Percentiles rank a stretch among this genome's conserved stretches.
Evolutionary conservation across 1,140 invertebrate species (phyloP).

Genomic region (Drosophila miranda): DNA sequence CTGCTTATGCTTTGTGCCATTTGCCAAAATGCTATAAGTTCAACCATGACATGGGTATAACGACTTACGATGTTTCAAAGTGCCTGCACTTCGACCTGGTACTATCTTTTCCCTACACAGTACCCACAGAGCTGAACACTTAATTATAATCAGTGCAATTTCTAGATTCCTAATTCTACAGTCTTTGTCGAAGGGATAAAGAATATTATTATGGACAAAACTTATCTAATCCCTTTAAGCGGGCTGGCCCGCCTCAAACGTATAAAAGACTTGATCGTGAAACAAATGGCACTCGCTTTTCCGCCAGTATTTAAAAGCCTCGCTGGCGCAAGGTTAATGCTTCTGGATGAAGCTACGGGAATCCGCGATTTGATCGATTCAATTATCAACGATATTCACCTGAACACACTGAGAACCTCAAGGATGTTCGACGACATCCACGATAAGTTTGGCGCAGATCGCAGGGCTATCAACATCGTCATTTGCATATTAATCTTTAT

Average conservation of each 20-base stretch:
- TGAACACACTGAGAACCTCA: constrained; percentile 31
- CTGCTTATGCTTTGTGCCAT: constrained; percentile 21
- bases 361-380: constrained; percentile 35
- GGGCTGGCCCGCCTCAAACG: constrained; percentile 10
- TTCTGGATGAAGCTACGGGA: too few relatives aligned
- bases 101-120: not conserved
- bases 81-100: constrained; percentile 59
- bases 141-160: too few relatives aligned
- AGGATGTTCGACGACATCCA: constrained; percentile 59
- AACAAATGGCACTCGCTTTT: not conserved
- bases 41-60: constrained; percentile 85
- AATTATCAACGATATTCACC: constrained; percentile 43
- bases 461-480: constrained; percentile 60
- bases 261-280: constrained; percentile 13
- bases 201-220: not conserved
- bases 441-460: constrained; percentile 39
- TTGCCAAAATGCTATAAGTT: constrained; percentile 45
- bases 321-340: too few relatives aligned
- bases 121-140: too few relatives aligned
- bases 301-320: too few relatives aligned
- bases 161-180: constrained; percentile 37
- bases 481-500: constrained; percentile 83
- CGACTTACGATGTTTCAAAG: constrained; percentile 83
- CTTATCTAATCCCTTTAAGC: constrained; percentile 7
- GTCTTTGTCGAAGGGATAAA: constrained; percentile 26